Percentiles rank a stretch among this genome's conserved stretches.
Conservation (phyloP, 2,113 vertebrate species). For the Mandrillus leucophaeus region DNA sequence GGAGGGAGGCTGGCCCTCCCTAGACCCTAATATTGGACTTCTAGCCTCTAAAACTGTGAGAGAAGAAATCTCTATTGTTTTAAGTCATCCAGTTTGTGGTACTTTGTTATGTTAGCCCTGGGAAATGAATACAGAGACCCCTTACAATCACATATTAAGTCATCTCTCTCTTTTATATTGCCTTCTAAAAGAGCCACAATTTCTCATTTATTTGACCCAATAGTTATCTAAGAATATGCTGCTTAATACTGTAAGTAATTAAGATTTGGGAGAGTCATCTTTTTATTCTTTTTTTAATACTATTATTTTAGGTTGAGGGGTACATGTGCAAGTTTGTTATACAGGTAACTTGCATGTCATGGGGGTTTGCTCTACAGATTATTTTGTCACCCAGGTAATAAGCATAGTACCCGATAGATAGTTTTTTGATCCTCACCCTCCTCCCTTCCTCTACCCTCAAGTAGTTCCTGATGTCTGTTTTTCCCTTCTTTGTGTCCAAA, state of each 20-base stretch:
- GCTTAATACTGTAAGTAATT: conserved; percentile 1
- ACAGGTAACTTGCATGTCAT: too few relatives aligned
- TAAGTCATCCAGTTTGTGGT: background rate
- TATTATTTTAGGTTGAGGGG: too few relatives aligned
- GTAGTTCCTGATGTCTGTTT: too few relatives aligned
- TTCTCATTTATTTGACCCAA: background rate
- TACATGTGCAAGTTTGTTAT: too few relatives aligned
- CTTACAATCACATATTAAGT: background rate
- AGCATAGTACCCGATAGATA: too few relatives aligned
- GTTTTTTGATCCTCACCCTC: too few relatives aligned
- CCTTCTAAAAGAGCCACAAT: background rate
- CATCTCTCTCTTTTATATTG: background rate
- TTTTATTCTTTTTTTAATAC: background rate
- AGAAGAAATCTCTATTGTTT: background rate
- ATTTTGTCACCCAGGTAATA: too few relatives aligned
- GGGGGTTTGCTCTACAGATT: too few relatives aligned
- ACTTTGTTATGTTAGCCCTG: background rate
- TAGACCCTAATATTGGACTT: background rate
- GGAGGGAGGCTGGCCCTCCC: background rate
- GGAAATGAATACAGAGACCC: background rate
- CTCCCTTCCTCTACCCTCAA: too few relatives aligned
- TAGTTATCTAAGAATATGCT: background rate
- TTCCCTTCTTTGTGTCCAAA: too few relatives aligned
- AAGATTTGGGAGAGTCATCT: background rate
- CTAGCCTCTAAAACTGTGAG: background rate